Percentiles rank a stretch among this genome's conserved stretches.
Evolutionary conservation across 2,888 invertebrate genomes (phyloP).

Genomic region (Ormyrus nitidulus): DNA sequence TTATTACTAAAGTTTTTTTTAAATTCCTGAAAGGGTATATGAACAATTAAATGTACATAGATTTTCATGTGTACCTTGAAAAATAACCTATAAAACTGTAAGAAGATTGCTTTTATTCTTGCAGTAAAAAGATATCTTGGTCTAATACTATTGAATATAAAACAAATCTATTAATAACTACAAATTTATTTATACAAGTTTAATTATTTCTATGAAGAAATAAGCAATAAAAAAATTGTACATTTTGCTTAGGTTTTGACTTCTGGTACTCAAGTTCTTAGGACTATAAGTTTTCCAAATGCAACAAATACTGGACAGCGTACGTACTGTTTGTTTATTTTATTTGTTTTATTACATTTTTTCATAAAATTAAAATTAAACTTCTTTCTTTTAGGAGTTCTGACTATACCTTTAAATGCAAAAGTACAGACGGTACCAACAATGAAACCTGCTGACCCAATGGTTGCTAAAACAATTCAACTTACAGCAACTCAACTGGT

Average conservation of each 20-base stretch:
- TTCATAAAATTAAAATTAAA: neutral
- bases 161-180: neutral
- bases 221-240: constrained; percentile 17
- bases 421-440: constrained; percentile 78
- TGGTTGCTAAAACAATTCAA: constrained; percentile 77
- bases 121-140: neutral
- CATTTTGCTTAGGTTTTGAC: constrained; percentile 68
- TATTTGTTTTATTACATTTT: constrained; percentile 8
- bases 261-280: constrained; percentile 72
- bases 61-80: constrained; percentile 5
- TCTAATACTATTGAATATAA: neutral
- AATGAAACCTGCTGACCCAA: constrained; percentile 74
- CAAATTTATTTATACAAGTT: neutral
- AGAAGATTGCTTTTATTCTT: neutral
- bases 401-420: constrained; percentile 77
- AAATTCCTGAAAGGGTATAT: too few species aligned
- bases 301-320: constrained; percentile 71
- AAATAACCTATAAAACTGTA: constrained; percentile 33
- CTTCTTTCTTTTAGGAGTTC: constrained; percentile 64
- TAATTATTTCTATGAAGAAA: neutral
- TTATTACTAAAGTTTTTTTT: too few species aligned
- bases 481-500: constrained; percentile 78
- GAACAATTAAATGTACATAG: too few species aligned
- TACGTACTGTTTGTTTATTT: constrained; percentile 59
- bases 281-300: constrained; percentile 74